phyloP scores from a whole-genome alignment of 2,888 invertebrate species.

The Mythimna ferrago region DNA sequence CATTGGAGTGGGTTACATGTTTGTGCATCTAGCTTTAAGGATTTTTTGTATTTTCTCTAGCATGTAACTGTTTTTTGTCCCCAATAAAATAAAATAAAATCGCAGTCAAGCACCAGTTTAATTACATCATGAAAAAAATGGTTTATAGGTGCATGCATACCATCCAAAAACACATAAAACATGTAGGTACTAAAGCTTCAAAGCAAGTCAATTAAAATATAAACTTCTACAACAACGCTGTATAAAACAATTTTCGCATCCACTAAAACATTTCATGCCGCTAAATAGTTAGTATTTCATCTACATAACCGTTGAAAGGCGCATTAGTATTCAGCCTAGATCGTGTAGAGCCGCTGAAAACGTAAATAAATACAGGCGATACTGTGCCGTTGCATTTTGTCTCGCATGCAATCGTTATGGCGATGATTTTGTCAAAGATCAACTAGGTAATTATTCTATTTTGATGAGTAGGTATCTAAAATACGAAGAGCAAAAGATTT shows the following conservation, averaged over 20 bases:
- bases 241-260: constrained; percentile 28
- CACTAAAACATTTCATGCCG: constrained; percentile 48
- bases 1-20: too few species aligned
- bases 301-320: constrained; percentile 59
- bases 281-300: constrained; percentile 45
- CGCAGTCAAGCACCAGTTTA: too few species aligned
- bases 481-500: not conserved
- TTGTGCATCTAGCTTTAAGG: too few species aligned
- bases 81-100: too few species aligned
- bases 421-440: constrained; percentile 56
- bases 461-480: not conserved
- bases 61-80: too few species aligned
- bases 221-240: not conserved
- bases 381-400: constrained; percentile 62
- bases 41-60: too few species aligned
- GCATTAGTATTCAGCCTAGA: constrained; percentile 64
- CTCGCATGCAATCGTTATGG: constrained; percentile 65
- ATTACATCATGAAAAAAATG: too few species aligned
- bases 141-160: not conserved
- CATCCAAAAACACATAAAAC: not conserved
- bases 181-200: not conserved
- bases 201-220: not conserved
- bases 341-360: constrained; percentile 59
- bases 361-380: constrained; percentile 59
- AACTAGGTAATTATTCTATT: constrained; percentile 7